Conservation (phyloP, 1,140 invertebrate species). For the Carposina sasakii region DNA sequence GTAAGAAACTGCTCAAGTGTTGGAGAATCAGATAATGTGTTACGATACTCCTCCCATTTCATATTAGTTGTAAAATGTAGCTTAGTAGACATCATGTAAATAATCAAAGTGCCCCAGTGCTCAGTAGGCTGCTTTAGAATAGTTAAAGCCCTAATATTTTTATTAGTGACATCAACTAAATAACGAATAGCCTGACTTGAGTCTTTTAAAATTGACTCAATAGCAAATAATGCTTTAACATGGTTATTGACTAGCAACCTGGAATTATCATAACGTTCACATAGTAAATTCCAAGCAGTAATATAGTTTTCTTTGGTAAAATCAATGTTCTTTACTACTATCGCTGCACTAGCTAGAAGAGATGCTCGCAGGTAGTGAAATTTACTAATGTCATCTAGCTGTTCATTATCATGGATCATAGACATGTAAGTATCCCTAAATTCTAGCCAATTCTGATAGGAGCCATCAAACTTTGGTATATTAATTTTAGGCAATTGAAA, state of each 20-base stretch:
- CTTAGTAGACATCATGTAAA: conserved; percentile 3
- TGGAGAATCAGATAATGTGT: not conserved
- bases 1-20: not conserved
- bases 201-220: conserved; percentile 7
- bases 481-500: conserved; percentile 14
- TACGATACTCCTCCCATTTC: conserved; percentile 8
- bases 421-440: conserved; percentile 39
- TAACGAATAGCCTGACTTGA: not conserved
- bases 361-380: conserved; percentile 21
- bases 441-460: conserved; percentile 33
- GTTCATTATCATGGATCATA: conserved; percentile 31
- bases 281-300: conserved; percentile 16
- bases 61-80: not conserved
- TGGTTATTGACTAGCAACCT: conserved; percentile 17
- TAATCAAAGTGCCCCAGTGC: conserved; percentile 6
- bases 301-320: conserved; percentile 20
- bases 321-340: conserved; percentile 33
- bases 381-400: conserved; percentile 24
- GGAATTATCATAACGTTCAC: conserved; percentile 16
- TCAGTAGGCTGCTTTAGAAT: conserved; percentile 6
- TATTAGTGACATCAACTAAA: conserved; percentile 1
- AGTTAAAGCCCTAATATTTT: conserved; percentile 4
- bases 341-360: conserved; percentile 26
- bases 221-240: conserved; percentile 10
- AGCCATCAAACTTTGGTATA: conserved; percentile 17